A percentile compares a stretch with the other conserved stretches of the same genome.
These are phyloP conservation scores for Orthonevra nobilis DNA, from an alignment of 2,888 invertebrate genomes.

Conservation along the genomic window DNA sequence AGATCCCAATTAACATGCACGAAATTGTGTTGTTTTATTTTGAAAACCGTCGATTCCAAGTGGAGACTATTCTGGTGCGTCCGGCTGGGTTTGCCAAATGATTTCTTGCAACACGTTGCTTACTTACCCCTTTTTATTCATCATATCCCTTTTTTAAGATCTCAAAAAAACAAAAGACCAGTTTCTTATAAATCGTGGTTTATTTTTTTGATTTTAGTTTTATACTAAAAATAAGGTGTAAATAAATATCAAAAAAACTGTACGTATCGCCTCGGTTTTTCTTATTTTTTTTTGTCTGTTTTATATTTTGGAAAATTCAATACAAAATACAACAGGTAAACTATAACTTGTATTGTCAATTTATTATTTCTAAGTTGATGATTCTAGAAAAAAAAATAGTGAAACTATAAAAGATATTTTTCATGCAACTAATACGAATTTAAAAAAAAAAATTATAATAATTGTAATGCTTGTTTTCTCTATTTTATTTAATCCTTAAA, in stretches of 20 bases:
- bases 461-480: too few species aligned
- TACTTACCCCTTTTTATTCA: too few species aligned
- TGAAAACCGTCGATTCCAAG: too few species aligned
- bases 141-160: too few species aligned
- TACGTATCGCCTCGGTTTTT: conserved; percentile 16
- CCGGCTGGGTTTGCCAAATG: too few species aligned
- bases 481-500: neutral
- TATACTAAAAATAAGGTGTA: conserved; percentile 54
- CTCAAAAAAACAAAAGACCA: too few species aligned
- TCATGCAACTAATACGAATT: conserved; percentile 50
- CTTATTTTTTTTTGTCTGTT: conserved; percentile 2
- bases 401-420: neutral
- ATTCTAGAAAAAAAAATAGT: conserved; percentile 8
- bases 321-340: conserved; percentile 55
- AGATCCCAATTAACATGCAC: too few species aligned
- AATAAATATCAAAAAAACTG: conserved; percentile 64
- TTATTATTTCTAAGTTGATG: conserved; percentile 15
- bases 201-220: conserved; percentile 19
- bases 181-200: conserved; percentile 20
- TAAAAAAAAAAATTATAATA: too few species aligned
- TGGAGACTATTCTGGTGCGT: too few species aligned
- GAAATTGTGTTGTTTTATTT: too few species aligned
- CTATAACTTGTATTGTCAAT: conserved; percentile 56
- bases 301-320: conserved; percentile 15
- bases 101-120: too few species aligned